Base-by-base conservation (phyloP, 2,888 invertebrate genomes). In the Nasonia oneida region DNA sequence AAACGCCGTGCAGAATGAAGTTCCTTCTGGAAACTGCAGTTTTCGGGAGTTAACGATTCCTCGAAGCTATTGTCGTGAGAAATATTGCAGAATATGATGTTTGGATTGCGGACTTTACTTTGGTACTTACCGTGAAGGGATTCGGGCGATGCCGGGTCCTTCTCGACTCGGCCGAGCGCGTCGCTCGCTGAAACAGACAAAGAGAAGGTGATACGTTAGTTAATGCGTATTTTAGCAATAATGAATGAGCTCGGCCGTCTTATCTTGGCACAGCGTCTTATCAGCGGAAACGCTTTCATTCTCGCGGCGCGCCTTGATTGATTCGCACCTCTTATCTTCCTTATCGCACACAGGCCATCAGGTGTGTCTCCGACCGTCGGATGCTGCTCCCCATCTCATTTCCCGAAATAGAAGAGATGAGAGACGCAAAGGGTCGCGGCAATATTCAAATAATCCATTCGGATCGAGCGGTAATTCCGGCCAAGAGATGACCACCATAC, bases 81-180 rank as follows among this genome's bases (percentile, higher is more conserved):
- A 61, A n/a, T n/a, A 12, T 23, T 61, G 57, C 57, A n/a, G 57
- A 61, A 61, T 8, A 15, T 15, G 6, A 23, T 61, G n/a, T n/a
- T 61, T 18, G n/a, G 57, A 61, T 61, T 61, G 57, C 42, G 12
- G 42, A 12, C 23, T 1, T 37, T 39, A 6, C 37, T 37, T 23
- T 53, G 39, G 23, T 70, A 73, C 91, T 92, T 88, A 93, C 93
- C 93, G 90, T 92, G 92, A 88, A 92, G 90, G 86, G 93, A 93
- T 89, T 93, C 93, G 89, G 97, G 96, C 91, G 97, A 97, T 91
- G 96, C 96, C 88, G 97, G 97, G 90, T 97, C 96, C 94, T 97
- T 96, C 92, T 97, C 96, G 92, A 96, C 93, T 90, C 95, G 94
- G 92, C 94, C 96, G 94, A 93, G 95, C 93, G 92, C 95, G 89